Evolutionary conservation across 23 tunicate species (phyloP).

Genomic region (Styela clava): DNA sequence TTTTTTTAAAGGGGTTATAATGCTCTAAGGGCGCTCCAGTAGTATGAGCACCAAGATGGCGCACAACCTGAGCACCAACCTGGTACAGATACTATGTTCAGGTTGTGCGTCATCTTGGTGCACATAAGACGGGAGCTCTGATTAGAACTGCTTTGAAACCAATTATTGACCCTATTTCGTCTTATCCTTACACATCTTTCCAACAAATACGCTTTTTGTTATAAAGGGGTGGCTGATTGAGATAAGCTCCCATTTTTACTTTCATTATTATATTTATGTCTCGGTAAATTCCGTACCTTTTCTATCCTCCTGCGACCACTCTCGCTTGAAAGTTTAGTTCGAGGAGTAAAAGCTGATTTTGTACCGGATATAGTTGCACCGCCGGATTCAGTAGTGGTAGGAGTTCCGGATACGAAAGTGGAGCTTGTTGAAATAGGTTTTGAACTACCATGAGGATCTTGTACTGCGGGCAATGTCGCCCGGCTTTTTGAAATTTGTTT

Average conservation of each 20-base stretch:
- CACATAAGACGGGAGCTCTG: too few species aligned
- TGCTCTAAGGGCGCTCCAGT: too few species aligned
- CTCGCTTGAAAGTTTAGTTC: not conserved
- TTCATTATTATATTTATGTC: not conserved
- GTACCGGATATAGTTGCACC: not conserved
- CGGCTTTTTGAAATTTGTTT: not conserved
- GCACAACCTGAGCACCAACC: too few species aligned
- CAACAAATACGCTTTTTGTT: too few species aligned
- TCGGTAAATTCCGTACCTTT: not conserved
- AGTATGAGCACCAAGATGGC: too few species aligned
- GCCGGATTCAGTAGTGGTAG: not conserved
- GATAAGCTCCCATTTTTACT: not conserved
- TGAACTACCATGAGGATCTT: not conserved
- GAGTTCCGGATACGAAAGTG: not conserved
- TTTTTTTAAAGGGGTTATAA: too few species aligned
- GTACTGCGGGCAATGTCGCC: not conserved
- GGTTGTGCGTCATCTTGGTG: too few species aligned
- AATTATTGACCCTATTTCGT: too few species aligned
- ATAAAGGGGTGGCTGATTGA: not conserved
- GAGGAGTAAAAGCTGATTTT: not conserved
- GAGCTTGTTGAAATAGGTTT: not conserved
- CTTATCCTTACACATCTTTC: too few species aligned
- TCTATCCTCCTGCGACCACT: not conserved
- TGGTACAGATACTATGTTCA: too few species aligned
- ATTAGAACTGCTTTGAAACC: too few species aligned